These are phyloP conservation scores for Anniella stebbinsi DNA, from an alignment of 2,797 vertebrate species.

Conservation along the genomic window DNA sequence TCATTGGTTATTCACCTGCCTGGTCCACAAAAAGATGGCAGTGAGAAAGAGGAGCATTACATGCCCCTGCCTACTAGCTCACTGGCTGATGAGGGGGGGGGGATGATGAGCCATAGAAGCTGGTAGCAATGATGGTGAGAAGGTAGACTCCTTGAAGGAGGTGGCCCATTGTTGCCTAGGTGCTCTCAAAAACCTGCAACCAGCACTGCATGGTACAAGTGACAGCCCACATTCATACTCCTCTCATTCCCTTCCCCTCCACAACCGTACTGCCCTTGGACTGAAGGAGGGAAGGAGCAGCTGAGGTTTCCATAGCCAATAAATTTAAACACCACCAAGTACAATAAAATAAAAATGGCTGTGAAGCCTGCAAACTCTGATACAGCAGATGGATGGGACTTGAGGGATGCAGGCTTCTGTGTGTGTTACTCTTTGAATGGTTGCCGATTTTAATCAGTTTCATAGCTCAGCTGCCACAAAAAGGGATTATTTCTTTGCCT, in stretches of 20 bases:
- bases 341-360: conserved; percentile 19
- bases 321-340: not conserved
- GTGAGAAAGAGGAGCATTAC: too few species aligned
- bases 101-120: too few species aligned
- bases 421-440: conserved; percentile 64
- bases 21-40: too few species aligned
- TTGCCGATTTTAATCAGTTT: conserved; percentile 73
- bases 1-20: too few species aligned
- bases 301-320: not conserved
- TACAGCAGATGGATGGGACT: conserved; percentile 63
- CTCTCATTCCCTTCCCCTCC: fast-evolving
- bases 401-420: conserved; percentile 59
- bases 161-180: not conserved
- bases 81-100: too few species aligned
- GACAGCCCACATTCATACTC: not conserved
- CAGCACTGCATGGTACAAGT: too few species aligned
- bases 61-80: too few species aligned
- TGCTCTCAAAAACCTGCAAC: too few species aligned
- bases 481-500: conserved; percentile 45
- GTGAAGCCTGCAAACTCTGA: conserved; percentile 41
- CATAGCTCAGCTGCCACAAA: conserved; percentile 59
- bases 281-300: fast-evolving
- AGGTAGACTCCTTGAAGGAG: too few species aligned
- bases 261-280: conserved; percentile 8
- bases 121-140: too few species aligned